These are phyloP conservation scores for Ooceraea biroi DNA, from an alignment of 1,140 invertebrate genomes.

Conservation along the genomic window DNA sequence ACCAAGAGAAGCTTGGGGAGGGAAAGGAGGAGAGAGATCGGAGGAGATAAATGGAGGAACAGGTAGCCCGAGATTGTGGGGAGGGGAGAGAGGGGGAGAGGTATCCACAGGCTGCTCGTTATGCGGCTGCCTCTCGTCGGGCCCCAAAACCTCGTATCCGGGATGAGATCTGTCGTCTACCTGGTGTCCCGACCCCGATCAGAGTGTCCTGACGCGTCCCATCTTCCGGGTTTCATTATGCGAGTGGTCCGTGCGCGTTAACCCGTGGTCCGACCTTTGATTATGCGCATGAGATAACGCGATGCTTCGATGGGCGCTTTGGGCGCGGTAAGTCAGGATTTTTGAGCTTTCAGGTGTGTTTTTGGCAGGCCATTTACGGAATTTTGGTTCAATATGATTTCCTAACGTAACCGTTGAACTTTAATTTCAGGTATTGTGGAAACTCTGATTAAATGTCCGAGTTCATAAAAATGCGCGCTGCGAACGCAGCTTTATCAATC, in stretches of 20 bases:
- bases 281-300: constrained; percentile 10
- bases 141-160: constrained; percentile 60
- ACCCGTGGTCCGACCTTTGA: constrained; percentile 53
- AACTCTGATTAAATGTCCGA: no score
- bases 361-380: neutral
- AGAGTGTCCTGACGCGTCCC: neutral
- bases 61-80: constrained; percentile 35
- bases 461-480: no score
- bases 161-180: constrained; percentile 64
- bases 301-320: constrained; percentile 10
- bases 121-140: constrained; percentile 44
- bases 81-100: neutral
- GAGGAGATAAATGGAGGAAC: constrained; percentile 52
- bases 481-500: no score
- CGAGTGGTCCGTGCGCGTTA: neutral
- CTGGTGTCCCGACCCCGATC: constrained; percentile 39
- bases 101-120: constrained; percentile 65
- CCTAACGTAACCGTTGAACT: neutral
- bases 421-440: neutral
- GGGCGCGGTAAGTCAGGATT: neutral
- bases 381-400: neutral
- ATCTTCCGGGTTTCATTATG: constrained; percentile 28
- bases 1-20: constrained; percentile 43
- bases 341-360: neutral
- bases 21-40: constrained; percentile 47